Conservation (phyloP, 2,113 vertebrate species). For the Lepus europaeus region DNA sequence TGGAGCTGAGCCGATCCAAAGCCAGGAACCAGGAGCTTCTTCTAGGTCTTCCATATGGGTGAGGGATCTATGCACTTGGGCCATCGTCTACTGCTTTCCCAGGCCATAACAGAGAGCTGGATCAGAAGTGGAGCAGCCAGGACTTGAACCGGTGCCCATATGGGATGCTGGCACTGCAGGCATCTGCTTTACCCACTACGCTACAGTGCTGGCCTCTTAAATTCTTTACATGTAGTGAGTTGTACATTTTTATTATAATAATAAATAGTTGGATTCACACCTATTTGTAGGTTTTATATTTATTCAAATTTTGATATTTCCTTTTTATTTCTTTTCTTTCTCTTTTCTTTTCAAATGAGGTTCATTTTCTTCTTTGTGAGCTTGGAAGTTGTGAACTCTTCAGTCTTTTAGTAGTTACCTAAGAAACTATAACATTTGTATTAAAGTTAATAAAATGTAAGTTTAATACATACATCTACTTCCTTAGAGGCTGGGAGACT, state of each 20-base stretch:
- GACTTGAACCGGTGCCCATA: too few species aligned
- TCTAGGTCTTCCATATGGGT: too few species aligned
- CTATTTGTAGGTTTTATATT: not conserved
- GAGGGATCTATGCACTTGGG: too few species aligned
- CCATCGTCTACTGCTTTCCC: too few species aligned
- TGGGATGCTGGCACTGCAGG: too few species aligned
- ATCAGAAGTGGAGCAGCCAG: too few species aligned
- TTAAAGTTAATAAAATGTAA: conserved; percentile 9
- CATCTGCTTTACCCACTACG: too few species aligned
- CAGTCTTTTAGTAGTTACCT: not conserved
- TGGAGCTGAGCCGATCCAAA: too few species aligned
- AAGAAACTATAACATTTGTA: not conserved
- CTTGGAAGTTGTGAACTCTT: not conserved
- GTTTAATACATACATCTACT: not conserved
- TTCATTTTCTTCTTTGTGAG: not conserved
- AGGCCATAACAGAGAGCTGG: too few species aligned
- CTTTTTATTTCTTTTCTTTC: not conserved
- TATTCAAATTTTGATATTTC: not conserved
- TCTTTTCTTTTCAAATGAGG: not conserved
- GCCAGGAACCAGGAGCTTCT: too few species aligned
- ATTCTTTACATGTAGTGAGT: not conserved
- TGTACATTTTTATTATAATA: not conserved
- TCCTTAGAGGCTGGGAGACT: not conserved
- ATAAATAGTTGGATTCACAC: not conserved
- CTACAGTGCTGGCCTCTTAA: not conserved